A percentile compares a stretch with the other conserved stretches of the same genome.
These are phyloP conservation scores for Tetrapedia diversipes DNA, from an alignment of 2,888 invertebrate genomes.

Conservation along the genomic window DNA sequence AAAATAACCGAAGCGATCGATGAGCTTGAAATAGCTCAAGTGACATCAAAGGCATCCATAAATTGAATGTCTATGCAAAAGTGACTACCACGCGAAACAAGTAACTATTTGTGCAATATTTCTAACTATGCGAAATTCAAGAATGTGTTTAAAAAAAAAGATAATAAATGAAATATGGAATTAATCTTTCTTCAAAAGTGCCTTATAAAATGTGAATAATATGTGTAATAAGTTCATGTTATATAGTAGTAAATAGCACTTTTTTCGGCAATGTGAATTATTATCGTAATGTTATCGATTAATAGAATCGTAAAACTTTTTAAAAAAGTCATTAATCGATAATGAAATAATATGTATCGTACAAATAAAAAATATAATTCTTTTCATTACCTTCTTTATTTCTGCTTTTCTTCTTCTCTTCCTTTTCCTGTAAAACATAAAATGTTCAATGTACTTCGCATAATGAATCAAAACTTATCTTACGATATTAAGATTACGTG, in stretches of 20 bases:
- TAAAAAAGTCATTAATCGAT: constrained; percentile 8
- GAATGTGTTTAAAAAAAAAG: not conserved
- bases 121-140: not conserved
- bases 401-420: constrained; percentile 92
- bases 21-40: not conserved
- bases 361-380: constrained; percentile 11
- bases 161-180: not conserved
- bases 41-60: not conserved
- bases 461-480: constrained; percentile 13
- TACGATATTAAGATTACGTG: constrained; percentile 39
- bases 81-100: not conserved
- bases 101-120: not conserved
- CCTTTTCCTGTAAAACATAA: constrained; percentile 89
- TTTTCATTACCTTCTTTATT: constrained; percentile 92
- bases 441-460: constrained; percentile 46
- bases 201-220: not conserved
- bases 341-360: not conserved
- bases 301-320: constrained; percentile 4
- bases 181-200: not conserved
- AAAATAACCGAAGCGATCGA: not conserved
- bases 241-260: not conserved
- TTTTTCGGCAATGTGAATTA: not conserved
- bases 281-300: not conserved
- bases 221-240: not conserved
- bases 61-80: not conserved